phyloP scores from a whole-genome alignment of 2,888 invertebrate species.

The Resseliella maxima region DNA sequence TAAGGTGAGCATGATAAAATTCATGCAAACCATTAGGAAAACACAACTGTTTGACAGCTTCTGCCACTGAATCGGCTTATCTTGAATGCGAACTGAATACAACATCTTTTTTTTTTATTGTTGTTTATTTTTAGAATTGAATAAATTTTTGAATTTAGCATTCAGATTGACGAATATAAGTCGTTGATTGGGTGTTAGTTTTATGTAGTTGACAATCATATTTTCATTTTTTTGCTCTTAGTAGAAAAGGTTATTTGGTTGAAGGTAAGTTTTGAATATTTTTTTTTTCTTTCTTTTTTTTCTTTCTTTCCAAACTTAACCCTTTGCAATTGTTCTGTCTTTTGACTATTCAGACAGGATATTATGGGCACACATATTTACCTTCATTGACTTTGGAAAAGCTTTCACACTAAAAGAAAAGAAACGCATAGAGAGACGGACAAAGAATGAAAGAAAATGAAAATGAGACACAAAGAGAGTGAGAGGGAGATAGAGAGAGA shows the following conservation, averaged over 20 bases:
- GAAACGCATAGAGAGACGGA: too few relatives aligned
- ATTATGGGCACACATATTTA: too few relatives aligned
- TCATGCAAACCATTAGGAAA: neutral
- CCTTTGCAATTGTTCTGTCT: neutral
- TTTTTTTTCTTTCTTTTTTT: too few relatives aligned
- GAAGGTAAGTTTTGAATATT: too few relatives aligned
- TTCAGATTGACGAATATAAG: neutral
- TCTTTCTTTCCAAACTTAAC: neutral
- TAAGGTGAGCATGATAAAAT: neutral
- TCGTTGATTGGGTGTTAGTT: neutral
- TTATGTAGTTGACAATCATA: neutral
- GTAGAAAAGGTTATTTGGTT: too few relatives aligned
- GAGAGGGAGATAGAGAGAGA: too few relatives aligned
- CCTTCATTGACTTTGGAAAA: too few relatives aligned
- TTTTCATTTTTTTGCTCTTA: too few relatives aligned
- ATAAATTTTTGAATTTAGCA: neutral
- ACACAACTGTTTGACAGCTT: neutral
- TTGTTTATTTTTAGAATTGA: neutral
- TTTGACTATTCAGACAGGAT: too few relatives aligned
- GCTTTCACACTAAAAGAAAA: too few relatives aligned
- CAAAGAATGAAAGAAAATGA: too few relatives aligned
- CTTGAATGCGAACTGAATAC: neutral
- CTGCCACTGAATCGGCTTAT: neutral
- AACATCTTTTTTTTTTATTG: neutral
- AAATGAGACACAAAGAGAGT: too few relatives aligned